Evolutionary conservation across 1,140 invertebrate species (phyloP).

Genomic region (Anastatus disparis): DNA sequence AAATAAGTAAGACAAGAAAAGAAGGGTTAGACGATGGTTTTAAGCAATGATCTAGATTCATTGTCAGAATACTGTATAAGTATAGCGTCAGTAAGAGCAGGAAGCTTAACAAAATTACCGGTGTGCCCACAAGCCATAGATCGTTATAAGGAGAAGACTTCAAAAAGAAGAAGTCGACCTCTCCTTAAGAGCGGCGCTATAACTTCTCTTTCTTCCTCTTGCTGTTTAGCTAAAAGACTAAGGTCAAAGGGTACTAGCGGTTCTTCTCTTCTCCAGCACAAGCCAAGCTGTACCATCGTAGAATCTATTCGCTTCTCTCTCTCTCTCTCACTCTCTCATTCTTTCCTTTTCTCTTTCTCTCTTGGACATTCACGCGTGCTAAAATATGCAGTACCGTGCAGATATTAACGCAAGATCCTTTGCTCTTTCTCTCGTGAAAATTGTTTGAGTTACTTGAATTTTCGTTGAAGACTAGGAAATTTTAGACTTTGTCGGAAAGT

Average conservation of each 20-base stretch:
- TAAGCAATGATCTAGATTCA: constrained; percentile 41
- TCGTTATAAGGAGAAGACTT: constrained; percentile 24
- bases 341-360: background rate
- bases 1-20: constrained; percentile 25
- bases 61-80: constrained; percentile 59
- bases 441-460: constrained; percentile 17
- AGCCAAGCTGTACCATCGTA: background rate
- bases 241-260: constrained; percentile 67
- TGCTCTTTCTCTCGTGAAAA: constrained; percentile 18
- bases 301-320: constrained; percentile 5
- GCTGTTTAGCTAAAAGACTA: constrained; percentile 6
- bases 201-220: constrained; percentile 10
- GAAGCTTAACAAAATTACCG: constrained; percentile 63
- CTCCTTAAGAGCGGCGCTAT: constrained; percentile 32
- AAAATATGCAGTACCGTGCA: constrained; percentile 8
- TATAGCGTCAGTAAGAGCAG: no score
- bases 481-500: background rate
- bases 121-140: constrained; percentile 40
- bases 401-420: constrained; percentile 5
- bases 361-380: background rate
- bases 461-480: background rate
- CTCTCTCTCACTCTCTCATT: background rate
- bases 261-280: constrained; percentile 54
- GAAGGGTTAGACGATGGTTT: background rate
- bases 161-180: constrained; percentile 58